Base-by-base conservation (phyloP, 2,113 vertebrate species). In the Hippopotamus amphibius region DNA sequence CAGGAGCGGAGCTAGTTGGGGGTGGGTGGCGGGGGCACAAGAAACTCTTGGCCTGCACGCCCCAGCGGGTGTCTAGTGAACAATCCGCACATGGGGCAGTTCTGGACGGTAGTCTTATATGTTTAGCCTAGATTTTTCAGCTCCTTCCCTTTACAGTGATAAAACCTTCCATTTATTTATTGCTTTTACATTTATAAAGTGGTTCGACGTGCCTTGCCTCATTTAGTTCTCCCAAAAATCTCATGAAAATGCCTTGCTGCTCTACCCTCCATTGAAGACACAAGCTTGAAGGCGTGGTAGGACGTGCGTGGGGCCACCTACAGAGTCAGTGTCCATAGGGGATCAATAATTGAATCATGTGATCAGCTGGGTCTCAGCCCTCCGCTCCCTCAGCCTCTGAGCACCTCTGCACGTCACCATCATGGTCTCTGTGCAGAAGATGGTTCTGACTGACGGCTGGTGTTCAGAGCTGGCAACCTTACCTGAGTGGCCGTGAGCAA, bases 161-260 rank as follows among this genome's bases (percentile, higher is more conserved):
- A 3, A 26, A 63, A 2, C 2, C 37, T 53, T n/a, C 22, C 30
- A 4, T 1, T 1, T 22, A 0, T 0, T 19, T 11, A 5, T 1
- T 4, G 84, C 24, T 77, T 53, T 76, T 28, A 2, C 13, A 5
- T 2, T 57, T 28, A 16, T 17, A 7, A 53, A 37, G 72, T 10
- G 41, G 61, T 14, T 53, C 28, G 21, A 7, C 1, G 3, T 9
- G 43, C 30, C 22, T 7, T 1, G 68, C 37, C 41, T 21, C 53
- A 0, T 9, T 17, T 22, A 55, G 46, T 55, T n/a, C 61, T 55
- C 61, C 17, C 10, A 3, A 6, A 21, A 30, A 2, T 21, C 41
- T 33, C 5, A 0, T 1, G 59, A n/a, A n/a, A 46, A 55, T 0
- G 0, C 14, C 0, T 15, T 12, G 14, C 12, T 48, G 57, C 84